A percentile compares a stretch with the other conserved stretches of the same genome.
Evolutionary conservation across 2,797 vertebrate species (phyloP).

Genomic region (Tarsius wallacei): DNA sequence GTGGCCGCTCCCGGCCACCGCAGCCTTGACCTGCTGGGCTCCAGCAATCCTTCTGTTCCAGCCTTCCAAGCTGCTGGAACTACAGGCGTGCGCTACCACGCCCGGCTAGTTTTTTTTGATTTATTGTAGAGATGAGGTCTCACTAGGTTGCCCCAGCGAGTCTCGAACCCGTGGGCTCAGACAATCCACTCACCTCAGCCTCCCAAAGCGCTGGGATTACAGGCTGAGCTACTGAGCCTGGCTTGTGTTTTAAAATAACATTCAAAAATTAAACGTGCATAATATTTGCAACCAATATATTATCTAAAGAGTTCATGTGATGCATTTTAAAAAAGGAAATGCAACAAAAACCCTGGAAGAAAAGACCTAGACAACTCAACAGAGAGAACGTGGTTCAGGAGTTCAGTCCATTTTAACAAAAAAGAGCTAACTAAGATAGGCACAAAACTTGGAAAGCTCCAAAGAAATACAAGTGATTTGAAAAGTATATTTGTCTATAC

Average conservation of each 20-base stretch:
- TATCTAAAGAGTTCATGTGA: not conserved
- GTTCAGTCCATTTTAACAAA: not conserved
- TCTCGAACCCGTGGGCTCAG: no score
- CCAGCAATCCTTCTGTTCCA: no score
- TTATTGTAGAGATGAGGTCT: no score
- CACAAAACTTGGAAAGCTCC: not conserved
- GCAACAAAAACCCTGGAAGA: not conserved
- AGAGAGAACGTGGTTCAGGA: not conserved
- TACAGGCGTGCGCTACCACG: no score
- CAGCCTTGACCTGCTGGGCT: no score
- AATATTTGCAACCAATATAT: not conserved
- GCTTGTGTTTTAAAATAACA: not conserved
- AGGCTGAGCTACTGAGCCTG: no score
- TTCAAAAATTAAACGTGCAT: not conserved
- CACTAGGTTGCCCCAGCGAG: no score
- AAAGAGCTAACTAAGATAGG: not conserved
- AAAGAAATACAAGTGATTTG: constrained; percentile 16
- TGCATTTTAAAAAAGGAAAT: not conserved
- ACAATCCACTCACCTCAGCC: no score
- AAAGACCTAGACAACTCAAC: not conserved
- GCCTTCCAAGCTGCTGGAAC: no score
- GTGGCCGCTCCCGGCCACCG: no score
- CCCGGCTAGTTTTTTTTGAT: no score
- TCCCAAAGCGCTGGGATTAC: no score
- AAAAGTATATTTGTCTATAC: not conserved